Conservation (phyloP, 1,140 invertebrate species). For the Hestina assimilis region DNA sequence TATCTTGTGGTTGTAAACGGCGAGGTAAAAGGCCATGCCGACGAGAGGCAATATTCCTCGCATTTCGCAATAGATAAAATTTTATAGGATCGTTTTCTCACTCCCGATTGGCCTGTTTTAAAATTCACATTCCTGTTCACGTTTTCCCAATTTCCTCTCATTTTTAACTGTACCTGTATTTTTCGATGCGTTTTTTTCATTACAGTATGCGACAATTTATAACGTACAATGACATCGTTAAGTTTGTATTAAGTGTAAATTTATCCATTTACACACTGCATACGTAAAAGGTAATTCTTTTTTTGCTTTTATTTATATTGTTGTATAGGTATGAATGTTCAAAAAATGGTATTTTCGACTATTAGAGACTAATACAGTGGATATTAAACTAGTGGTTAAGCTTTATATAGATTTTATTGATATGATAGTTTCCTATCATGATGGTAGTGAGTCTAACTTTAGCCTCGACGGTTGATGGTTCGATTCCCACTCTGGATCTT, state of each 20-base stretch:
- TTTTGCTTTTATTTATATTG: neutral
- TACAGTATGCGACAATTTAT: constrained; percentile 8
- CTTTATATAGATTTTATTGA: no score
- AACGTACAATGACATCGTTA: neutral
- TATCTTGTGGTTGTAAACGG: neutral
- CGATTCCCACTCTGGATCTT: no score
- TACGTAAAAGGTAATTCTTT: neutral
- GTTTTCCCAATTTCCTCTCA: constrained; percentile 24
- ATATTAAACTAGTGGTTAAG: no score
- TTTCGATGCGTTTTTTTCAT: constrained; percentile 14
- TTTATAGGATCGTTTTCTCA: constrained; percentile 31
- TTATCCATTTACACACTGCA: neutral
- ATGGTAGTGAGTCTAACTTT: no score
- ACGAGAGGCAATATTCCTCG: constrained; percentile 6
- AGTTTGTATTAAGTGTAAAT: constrained; percentile 1
- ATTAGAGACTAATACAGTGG: no score
- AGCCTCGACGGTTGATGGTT: no score
- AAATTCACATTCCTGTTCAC: constrained; percentile 27
- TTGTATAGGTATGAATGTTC: no score
- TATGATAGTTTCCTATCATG: no score
- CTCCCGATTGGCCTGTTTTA: constrained; percentile 26
- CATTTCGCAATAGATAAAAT: constrained; percentile 29
- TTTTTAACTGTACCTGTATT: constrained; percentile 22
- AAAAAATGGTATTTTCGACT: no score
- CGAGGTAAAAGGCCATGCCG: constrained; percentile 6